Evolutionary conservation across 2,797 vertebrate genomes (phyloP).

Genomic region (Argyrosomus regius): DNA sequence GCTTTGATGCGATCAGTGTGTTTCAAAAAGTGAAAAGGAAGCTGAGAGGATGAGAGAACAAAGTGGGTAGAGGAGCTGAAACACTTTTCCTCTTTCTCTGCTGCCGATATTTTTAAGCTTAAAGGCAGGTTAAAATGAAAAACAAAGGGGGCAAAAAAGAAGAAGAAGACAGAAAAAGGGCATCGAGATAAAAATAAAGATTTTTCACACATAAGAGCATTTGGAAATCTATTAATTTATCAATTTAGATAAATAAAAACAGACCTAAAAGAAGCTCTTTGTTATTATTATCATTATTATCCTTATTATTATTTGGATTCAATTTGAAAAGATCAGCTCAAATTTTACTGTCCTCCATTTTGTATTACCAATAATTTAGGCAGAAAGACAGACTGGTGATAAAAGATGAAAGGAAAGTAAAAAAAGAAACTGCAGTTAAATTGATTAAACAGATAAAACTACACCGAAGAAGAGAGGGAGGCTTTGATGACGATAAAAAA

Average conservation of each 20-base stretch:
- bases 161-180: not conserved
- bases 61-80: slow-evolving; percentile 60
- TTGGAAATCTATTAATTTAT: not conserved
- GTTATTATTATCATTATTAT: not conserved
- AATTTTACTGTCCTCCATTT: slow-evolving; percentile 24
- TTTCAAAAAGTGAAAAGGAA: slow-evolving; percentile 74
- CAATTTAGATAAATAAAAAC: slow-evolving; percentile 14
- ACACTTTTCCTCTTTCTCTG: slow-evolving; percentile 70
- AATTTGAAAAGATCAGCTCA: slow-evolving; percentile 14
- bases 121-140: slow-evolving; percentile 36
- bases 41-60: slow-evolving; percentile 67
- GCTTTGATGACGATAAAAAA: slow-evolving; percentile 7
- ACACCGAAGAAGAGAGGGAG: not conserved
- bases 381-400: not conserved
- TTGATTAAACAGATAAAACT: slow-evolving; percentile 18
- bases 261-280: not conserved
- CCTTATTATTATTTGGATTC: not conserved
- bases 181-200: not conserved
- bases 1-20: slow-evolving; percentile 76
- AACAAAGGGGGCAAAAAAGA: not conserved
- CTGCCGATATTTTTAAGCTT: slow-evolving; percentile 37
- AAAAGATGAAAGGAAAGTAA: slow-evolving; percentile 1
- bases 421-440: not conserved
- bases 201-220: not conserved
- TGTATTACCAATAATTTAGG: slow-evolving; percentile 11